These are phyloP conservation scores for Bos javanicus DNA, from an alignment of 2,113 vertebrate species.

Conservation along the genomic window DNA sequence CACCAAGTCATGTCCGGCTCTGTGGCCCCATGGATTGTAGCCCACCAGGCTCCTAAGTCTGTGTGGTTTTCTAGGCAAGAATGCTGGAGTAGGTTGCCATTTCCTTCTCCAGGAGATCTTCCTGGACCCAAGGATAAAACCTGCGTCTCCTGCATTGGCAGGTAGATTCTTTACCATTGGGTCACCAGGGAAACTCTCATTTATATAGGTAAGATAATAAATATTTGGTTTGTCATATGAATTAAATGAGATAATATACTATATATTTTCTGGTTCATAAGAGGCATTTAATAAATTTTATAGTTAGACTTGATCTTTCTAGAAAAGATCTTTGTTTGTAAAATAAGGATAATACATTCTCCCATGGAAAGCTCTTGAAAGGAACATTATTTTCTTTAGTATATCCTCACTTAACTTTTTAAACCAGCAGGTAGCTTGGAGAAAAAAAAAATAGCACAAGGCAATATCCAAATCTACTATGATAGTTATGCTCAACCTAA, in stretches of 20 bases:
- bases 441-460: neutral
- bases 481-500: slow-evolving; percentile 35
- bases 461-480: neutral
- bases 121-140: neutral
- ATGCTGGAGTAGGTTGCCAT: neutral
- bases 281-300: neutral
- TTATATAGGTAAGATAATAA: too few species aligned
- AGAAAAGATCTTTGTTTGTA: neutral
- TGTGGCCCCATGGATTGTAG: neutral
- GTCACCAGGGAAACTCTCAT: neutral
- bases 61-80: neutral
- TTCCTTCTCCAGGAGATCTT: neutral
- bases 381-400: neutral
- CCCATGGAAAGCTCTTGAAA: neutral
- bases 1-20: neutral
- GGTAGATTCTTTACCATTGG: neutral
- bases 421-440: neutral
- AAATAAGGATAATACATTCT: neutral
- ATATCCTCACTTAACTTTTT: neutral
- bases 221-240: neutral
- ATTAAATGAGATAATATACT: neutral
- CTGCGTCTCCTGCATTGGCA: rapidly evolving
- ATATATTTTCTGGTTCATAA: neutral
- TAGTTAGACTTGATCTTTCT: neutral
- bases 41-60: rapidly evolving